These are phyloP conservation scores for Herpailurus yagouaroundi DNA, from an alignment of 2,113 vertebrate genomes.

Conservation along the genomic window DNA sequence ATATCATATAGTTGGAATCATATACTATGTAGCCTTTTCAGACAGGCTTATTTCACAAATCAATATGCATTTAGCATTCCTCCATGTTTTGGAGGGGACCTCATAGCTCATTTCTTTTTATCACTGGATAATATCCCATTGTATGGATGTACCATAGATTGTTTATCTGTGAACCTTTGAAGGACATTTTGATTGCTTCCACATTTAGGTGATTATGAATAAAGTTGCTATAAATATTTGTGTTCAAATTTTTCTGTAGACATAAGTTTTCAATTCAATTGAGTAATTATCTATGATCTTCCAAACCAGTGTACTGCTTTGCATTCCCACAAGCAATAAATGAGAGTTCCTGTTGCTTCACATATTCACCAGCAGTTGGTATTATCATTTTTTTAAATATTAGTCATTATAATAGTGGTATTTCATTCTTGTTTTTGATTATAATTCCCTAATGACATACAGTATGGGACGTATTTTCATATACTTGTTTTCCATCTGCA, in stretches of 20 bases:
- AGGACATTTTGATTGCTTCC: neutral
- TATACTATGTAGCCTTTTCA: neutral
- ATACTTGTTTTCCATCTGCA: neutral
- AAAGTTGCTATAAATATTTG: neutral
- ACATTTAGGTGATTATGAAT: neutral
- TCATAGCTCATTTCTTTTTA: neutral
- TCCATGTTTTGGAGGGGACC: neutral
- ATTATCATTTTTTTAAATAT: neutral
- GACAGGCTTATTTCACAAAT: neutral
- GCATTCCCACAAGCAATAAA: neutral
- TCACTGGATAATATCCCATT: neutral
- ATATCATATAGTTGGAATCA: neutral
- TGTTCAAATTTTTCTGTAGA: neutral
- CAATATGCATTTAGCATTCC: neutral
- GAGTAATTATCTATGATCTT: neutral
- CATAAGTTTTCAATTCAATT: neutral
- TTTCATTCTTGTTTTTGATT: neutral
- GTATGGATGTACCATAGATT: neutral
- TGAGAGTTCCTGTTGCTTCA: neutral
- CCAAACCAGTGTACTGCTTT: neutral
- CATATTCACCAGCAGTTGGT: neutral
- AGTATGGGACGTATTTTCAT: neutral
- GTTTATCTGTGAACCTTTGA: neutral
- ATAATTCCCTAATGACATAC: neutral
- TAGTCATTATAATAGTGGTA: neutral